Base-by-base conservation (phyloP, 2,113 vertebrate genomes). In the Noturus placidus region DNA sequence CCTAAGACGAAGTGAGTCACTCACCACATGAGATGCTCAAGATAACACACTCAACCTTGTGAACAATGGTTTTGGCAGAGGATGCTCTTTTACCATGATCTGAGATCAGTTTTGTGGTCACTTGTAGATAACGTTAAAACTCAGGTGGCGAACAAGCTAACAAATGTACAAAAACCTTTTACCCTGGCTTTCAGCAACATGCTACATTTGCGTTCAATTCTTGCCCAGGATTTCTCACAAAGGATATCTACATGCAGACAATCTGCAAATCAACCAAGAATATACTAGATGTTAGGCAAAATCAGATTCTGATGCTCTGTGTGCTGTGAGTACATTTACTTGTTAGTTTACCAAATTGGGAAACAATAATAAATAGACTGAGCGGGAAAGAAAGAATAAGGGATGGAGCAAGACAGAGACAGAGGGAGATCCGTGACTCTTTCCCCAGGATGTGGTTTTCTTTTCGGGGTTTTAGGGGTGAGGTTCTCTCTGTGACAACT, bases 401-500 rank as follows among this genome's bases (percentile, higher is more conserved):
- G 84, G 59, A 79, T 72, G 72, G 82, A 67, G 77, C 70, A 52
- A 72, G 81, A 86, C 74, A 88, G 81, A 77, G 72, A 87, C 78
- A 84, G 80, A 89, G 88, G 92, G 90, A 91, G 88, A 92, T 89
- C 90, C 88, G 89, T 91, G 87, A 91, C 87, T 89, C 82, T 88
- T 91, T 92, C 92, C 90, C 87, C 91, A 93, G 92, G 92, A 93
- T 93, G 92, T 93, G 92, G 92, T 82, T 91, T 91, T 88, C 59
- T 77, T 91, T 84, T 88, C 70, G 83, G 86, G 89, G 88, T 88
- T 91, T 89, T 87, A 85, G 57, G 86, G 86, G 86, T 76, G 83
- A 87, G 90, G 90, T 88, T 84, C 87, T 90, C 90, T 90, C 88
- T 86, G 87, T 92, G 89, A 87, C 85, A 91, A 90, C 86, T 89